These are phyloP conservation scores for Argyresthia goedartella DNA, from an alignment of 2,888 invertebrate genomes.

Conservation along the genomic window DNA sequence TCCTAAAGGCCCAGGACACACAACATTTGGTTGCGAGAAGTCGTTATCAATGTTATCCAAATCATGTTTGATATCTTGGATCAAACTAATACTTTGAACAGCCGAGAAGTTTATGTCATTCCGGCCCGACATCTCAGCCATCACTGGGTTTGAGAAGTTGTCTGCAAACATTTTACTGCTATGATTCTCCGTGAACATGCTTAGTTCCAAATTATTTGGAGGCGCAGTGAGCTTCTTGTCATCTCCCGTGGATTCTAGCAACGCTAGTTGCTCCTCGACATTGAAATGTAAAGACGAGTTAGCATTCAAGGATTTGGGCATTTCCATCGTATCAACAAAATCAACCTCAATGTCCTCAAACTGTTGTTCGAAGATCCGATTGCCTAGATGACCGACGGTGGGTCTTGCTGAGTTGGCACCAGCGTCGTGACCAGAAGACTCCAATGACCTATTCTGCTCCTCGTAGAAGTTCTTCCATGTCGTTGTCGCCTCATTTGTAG, in stretches of 20 bases:
- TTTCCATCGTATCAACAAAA: conserved; percentile 16
- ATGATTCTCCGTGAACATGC: conserved; percentile 33
- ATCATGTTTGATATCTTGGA: conserved; percentile 27
- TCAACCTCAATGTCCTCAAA: conserved; percentile 42
- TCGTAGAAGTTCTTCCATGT: conserved; percentile 62
- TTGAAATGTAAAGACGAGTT: conserved; percentile 29
- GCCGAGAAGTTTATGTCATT: conserved; percentile 47
- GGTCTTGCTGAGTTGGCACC: conserved; percentile 24
- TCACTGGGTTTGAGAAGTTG: conserved; percentile 28
- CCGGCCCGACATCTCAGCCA: conserved; percentile 34
- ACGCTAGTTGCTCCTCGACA: conserved; percentile 31
- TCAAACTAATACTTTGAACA: conserved; percentile 22
- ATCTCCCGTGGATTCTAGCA: conserved; percentile 28
- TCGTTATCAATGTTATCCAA: conserved; percentile 47
- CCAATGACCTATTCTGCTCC: conserved; percentile 52
- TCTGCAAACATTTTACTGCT: conserved; percentile 39
- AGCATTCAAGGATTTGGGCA: conserved; percentile 15
- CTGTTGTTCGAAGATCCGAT: conserved; percentile 42
- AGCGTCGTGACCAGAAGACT: conserved; percentile 47
- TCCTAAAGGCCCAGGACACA: conserved; percentile 24
- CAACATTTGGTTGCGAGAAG: conserved; percentile 23
- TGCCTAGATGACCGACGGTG: conserved; percentile 41
- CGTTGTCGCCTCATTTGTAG: conserved; percentile 54
- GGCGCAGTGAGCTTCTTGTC: conserved; percentile 29
- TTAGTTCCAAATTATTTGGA: conserved; percentile 38